Base-by-base conservation (phyloP, 2,113 vertebrate genomes). In the Brachyhypopomus gauderio region DNA sequence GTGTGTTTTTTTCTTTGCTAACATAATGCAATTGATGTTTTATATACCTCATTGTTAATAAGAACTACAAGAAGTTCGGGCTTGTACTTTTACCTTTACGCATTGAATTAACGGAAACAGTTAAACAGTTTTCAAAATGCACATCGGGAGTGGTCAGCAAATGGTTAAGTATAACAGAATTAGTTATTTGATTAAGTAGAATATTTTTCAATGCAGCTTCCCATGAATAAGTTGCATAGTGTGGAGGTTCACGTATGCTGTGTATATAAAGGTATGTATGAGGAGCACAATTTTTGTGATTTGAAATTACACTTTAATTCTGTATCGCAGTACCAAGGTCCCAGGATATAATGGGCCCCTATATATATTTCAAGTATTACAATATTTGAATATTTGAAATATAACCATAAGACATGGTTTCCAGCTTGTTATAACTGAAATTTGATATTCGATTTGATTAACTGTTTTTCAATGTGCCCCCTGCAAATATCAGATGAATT, bases 61-160 rank as follows among this genome's bases (percentile, higher is more conserved):
- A 71, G 55, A 48, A 27, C 60, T 56, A 36, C 63, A 80, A 74
- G 12, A 45, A 64, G 25, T 36, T 41, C 4, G 7, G 52, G 62
- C 5, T 14, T 52, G 30, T 2, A n/a, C 59, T 79, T 72, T 79
- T 23, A 38, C 74, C 23, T 72, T 74, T 48, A 58, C 66, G 48
- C 76, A 66, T 63, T 69, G 58, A 14, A 56, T 80, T 20, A 59
- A 66, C 36, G 52, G 17, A 30, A 20, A 58, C 34, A 60, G 69
- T 27, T 52, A 30, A 20, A 58, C 34, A 60, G 69, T 27, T 38
- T 86, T 34, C 60, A 71, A 59, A 71, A 17, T 70, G 63, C 67
- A 70, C 64, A 64, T 85, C 45, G 71, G 36, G 27, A 63, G 70
- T 58, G 80, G 77, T 84, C 77, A 73, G 85, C 59, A 86, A 78